Percentiles rank a stretch among this genome's conserved stretches.
Evolutionary conservation across 2,797 vertebrate genomes (phyloP).

Genomic region (Nyctibius grandis): DNA sequence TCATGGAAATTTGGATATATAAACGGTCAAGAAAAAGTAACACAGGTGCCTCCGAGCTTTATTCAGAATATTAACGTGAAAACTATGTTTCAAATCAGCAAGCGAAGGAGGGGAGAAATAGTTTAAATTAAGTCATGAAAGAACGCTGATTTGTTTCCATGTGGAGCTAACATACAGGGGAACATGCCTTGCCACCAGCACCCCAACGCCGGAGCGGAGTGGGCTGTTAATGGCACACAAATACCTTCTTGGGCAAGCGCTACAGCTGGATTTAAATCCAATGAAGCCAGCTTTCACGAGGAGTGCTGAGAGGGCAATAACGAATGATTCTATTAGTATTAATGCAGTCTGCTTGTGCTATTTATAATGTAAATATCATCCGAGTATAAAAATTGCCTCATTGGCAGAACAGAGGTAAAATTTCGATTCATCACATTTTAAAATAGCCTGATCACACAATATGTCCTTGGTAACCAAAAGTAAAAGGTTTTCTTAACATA

Average conservation of each 20-base stretch:
- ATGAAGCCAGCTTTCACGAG: neutral
- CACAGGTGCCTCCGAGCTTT: neutral
- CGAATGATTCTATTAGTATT: conserved; percentile 37
- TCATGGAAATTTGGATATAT: neutral
- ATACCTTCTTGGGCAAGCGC: neutral
- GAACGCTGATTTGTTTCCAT: neutral
- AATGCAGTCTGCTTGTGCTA: conserved; percentile 14
- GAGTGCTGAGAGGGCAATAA: conserved; percentile 28
- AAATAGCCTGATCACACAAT: conserved; percentile 8
- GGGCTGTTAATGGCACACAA: neutral
- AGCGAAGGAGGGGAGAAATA: neutral
- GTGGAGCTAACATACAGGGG: neutral
- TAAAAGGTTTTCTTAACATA: neutral
- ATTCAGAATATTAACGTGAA: neutral
- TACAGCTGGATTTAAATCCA: neutral
- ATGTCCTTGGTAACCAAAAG: neutral
- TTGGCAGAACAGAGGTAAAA: neutral
- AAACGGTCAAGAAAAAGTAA: neutral
- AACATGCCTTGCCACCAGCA: neutral
- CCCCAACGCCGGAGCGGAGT: rapidly evolving
- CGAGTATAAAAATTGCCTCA: conserved; percentile 1
- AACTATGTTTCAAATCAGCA: neutral
- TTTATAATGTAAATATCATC: conserved; percentile 47
- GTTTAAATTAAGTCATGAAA: neutral
- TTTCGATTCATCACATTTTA: neutral